phyloP scores from a whole-genome alignment of 2,797 vertebrate genomes.

The Acomys russatus region DNA sequence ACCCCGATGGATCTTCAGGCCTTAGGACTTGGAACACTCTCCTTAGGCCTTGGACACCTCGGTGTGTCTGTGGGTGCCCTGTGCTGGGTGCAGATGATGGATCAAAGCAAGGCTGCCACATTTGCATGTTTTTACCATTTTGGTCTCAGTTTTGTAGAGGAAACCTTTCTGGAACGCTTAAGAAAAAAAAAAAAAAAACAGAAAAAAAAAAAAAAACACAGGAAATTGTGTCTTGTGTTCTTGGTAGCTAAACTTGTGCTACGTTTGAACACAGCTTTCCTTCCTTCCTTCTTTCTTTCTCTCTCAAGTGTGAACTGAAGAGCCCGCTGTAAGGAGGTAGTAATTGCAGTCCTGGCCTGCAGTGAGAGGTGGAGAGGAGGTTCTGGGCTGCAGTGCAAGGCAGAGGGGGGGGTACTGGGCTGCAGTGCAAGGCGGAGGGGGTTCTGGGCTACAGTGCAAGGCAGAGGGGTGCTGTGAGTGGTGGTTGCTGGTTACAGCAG shows the following conservation, averaged over 20 bases:
- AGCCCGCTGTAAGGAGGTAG: slow-evolving; percentile 40
- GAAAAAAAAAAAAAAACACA: slow-evolving; percentile 86
- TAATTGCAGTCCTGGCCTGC: neutral
- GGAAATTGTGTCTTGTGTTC: slow-evolving; percentile 88
- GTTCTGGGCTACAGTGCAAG: neutral
- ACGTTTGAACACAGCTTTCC: slow-evolving; percentile 42
- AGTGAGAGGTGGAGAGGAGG: neutral
- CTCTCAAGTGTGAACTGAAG: neutral
- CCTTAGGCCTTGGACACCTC: neutral
- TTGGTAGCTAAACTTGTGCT: slow-evolving; percentile 79
- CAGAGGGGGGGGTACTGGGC: neutral
- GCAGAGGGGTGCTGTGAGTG: no score
- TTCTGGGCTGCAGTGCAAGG: neutral
- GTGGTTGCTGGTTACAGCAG: neutral
- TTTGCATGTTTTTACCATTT: slow-evolving; percentile 72
- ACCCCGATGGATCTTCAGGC: neutral
- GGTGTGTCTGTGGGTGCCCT: neutral
- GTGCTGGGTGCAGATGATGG: neutral
- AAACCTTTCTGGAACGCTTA: slow-evolving; percentile 86
- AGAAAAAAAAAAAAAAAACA: slow-evolving; percentile 80
- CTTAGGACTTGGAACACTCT: neutral
- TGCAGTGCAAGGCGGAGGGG: neutral
- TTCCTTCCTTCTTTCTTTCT: neutral
- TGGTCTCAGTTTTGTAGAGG: slow-evolving; percentile 81
- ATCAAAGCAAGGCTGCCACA: slow-evolving; percentile 4